A percentile compares a stretch with the other conserved stretches of the same genome.
Evolutionary conservation across 2,113 vertebrate genomes (phyloP).

Genomic region (Excalfactoria chinensis): DNA sequence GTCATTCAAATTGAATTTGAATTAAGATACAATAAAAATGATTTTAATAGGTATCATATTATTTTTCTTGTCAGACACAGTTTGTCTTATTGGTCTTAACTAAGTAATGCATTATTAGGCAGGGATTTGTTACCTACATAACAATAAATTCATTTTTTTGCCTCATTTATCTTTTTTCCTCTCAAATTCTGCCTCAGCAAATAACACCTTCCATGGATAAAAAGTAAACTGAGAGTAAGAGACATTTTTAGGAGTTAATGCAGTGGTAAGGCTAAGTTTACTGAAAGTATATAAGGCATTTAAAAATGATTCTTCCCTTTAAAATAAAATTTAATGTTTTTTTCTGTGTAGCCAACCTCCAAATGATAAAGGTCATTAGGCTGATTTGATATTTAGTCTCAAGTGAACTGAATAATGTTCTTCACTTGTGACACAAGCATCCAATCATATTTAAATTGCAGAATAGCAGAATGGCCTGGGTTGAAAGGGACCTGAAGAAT

Average conservation of each 20-base stretch:
- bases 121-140: conserved; percentile 31
- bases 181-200: conserved; percentile 13
- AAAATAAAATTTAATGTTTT: not conserved
- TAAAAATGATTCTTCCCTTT: not conserved
- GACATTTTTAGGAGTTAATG: not conserved
- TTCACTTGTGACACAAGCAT: not conserved
- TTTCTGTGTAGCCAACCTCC: not conserved
- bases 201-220: not conserved
- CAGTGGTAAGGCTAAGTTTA: not conserved
- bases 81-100: not conserved
- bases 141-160: conserved; percentile 39
- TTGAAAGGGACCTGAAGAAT: too few species aligned
- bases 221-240: not conserved
- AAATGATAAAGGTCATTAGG: not conserved
- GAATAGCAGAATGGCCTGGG: too few species aligned
- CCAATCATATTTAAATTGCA: conserved; percentile 11
- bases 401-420: not conserved
- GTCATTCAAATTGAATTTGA: conserved; percentile 15
- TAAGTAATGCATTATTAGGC: not conserved
- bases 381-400: not conserved
- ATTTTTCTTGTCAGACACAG: not conserved
- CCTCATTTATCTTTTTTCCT: conserved; percentile 32
- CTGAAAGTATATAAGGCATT: not conserved
- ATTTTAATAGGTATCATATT: not conserved
- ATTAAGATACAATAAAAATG: not conserved